phyloP scores from a whole-genome alignment of 2,888 invertebrate genomes.

The Diachrysia chrysitis region DNA sequence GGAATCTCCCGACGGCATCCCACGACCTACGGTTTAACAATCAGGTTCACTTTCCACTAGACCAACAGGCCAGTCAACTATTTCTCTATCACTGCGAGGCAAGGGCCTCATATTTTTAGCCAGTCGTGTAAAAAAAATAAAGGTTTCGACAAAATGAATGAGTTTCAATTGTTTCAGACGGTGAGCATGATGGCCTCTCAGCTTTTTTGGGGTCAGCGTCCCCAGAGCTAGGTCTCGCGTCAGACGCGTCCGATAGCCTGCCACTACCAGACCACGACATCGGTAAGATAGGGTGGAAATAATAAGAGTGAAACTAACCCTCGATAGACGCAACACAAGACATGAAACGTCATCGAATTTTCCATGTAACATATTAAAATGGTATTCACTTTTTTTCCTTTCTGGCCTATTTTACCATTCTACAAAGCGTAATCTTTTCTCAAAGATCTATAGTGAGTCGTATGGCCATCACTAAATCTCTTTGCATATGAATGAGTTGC shows the following conservation, averaged over 20 bases:
- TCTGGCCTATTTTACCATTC: neutral
- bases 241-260: constrained; percentile 85
- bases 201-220: constrained; percentile 81
- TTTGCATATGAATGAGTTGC: too few relatives aligned
- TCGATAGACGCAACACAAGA: neutral
- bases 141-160: too few relatives aligned
- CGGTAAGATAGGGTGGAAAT: constrained; percentile 67
- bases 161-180: constrained; percentile 67
- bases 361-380: neutral
- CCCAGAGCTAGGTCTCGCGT: constrained; percentile 81
- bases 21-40: too few relatives aligned
- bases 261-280: constrained; percentile 84
- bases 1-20: too few relatives aligned
- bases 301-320: neutral
- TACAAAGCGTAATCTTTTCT: neutral
- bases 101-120: too few relatives aligned
- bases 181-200: constrained; percentile 80
- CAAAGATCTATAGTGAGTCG: too few relatives aligned
- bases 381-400: neutral
- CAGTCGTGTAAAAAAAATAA: too few relatives aligned
- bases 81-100: too few relatives aligned
- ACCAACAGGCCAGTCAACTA: too few relatives aligned
- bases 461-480: too few relatives aligned
- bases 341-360: neutral
- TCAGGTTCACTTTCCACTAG: too few relatives aligned